Percentiles rank a stretch among this genome's conserved stretches.
phyloP scores from a whole-genome alignment of 2,888 invertebrate genomes.

The Conus canariensis region DNA sequence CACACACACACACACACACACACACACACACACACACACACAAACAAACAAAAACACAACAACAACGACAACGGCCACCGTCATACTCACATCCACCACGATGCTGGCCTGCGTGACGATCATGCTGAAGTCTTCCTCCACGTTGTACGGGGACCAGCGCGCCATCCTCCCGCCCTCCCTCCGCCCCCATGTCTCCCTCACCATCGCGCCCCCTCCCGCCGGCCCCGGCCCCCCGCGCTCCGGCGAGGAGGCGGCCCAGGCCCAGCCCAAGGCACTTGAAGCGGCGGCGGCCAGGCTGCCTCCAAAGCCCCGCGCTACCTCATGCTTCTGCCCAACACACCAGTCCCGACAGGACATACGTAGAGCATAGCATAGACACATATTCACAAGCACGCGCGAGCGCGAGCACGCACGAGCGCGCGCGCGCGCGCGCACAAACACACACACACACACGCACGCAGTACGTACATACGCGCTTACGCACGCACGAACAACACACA shows the following conservation, averaged over 20 bases:
- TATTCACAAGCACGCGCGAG: neutral
- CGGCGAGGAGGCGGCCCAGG: neutral
- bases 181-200: neutral
- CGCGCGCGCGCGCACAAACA: neutral
- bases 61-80: neutral
- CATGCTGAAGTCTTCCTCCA: constrained; percentile 52
- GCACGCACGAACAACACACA: neutral
- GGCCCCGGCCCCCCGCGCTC: neutral
- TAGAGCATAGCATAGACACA: neutral
- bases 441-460: neutral
- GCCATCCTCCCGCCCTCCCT: neutral
- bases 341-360: neutral
- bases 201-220: neutral
- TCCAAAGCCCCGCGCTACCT: neutral
- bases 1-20: neutral
- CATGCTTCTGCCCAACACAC: neutral
- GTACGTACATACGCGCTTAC: neutral
- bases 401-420: neutral
- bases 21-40: neutral
- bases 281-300: neutral
- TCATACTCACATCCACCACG: constrained; percentile 50
- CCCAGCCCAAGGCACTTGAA: neutral
- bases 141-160: constrained; percentile 40
- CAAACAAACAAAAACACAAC: neutral
- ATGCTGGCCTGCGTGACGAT: constrained; percentile 52